Conservation (phyloP, 1,140 invertebrate species). For the Araneus ventricosus region DNA sequence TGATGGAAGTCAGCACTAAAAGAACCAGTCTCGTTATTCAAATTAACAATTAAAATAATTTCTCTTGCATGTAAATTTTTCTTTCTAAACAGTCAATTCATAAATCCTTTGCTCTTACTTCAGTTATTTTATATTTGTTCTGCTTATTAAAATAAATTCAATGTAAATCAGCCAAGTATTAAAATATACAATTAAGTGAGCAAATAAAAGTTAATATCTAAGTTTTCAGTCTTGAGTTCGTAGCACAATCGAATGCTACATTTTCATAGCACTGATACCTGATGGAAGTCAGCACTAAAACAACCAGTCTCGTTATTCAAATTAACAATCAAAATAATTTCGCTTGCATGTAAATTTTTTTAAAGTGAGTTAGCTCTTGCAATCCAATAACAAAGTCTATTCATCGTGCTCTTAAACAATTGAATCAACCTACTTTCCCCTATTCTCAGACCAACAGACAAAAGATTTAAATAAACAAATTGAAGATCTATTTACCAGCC, state of each 20-base stretch:
- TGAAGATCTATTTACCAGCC: neutral
- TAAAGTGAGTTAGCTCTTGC: neutral
- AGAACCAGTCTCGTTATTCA: neutral
- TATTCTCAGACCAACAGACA: neutral
- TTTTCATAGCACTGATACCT: neutral
- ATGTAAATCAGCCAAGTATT: neutral
- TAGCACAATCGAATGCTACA: neutral
- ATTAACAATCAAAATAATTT: neutral
- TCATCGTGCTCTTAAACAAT: constrained; percentile 3
- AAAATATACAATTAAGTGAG: neutral
- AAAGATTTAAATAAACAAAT: constrained; percentile 11
- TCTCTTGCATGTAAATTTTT: neutral
- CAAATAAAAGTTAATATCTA: too few relatives aligned
- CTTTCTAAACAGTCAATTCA: too few relatives aligned
- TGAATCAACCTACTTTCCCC: constrained; percentile 41
- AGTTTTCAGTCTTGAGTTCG: neutral
- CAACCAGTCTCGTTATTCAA: neutral
- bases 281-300: neutral
- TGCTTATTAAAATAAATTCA: too few relatives aligned
- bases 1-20: neutral
- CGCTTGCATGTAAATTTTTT: neutral
- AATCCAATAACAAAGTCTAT: neutral
- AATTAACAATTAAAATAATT: neutral
- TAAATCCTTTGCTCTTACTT: too few relatives aligned
- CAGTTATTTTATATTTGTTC: too few relatives aligned